Conservation (phyloP, 2,888 invertebrate genomes). For the Ypsolopha scabrella region DNA sequence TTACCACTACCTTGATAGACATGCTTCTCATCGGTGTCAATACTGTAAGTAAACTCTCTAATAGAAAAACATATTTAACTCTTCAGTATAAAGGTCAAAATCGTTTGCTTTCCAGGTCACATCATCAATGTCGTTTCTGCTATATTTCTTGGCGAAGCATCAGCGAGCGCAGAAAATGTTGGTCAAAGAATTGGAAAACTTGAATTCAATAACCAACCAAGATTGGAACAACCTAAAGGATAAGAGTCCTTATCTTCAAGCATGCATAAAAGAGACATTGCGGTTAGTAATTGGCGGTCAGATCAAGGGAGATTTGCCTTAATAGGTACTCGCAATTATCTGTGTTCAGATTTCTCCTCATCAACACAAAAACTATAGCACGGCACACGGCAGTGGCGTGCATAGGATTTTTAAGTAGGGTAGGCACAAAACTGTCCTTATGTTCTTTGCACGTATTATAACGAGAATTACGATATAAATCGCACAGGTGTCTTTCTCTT, state of each 20-base stretch:
- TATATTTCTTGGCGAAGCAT: conserved; percentile 77
- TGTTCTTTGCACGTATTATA: too few relatives aligned
- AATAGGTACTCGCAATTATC: too few relatives aligned
- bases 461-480: too few relatives aligned
- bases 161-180: conserved; percentile 73
- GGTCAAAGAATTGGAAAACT: conserved; percentile 67
- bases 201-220: conserved; percentile 21
- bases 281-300: conserved; percentile 57
- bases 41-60: conserved; percentile 48
- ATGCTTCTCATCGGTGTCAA: conserved; percentile 76
- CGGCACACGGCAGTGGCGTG: too few relatives aligned
- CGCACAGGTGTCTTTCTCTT: too few relatives aligned
- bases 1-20: conserved; percentile 74
- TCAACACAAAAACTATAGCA: too few relatives aligned
- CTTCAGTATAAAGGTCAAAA: neutral
- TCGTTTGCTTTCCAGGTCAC: conserved; percentile 50
- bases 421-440: too few relatives aligned
- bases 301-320: too few relatives aligned
- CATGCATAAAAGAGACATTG: conserved; percentile 74
- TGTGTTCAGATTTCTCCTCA: too few relatives aligned
- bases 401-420: too few relatives aligned
- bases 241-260: conserved; percentile 68
- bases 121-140: conserved; percentile 71
- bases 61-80: neutral
- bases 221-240: conserved; percentile 31